Percentiles rank a stretch among this genome's conserved stretches.
phyloP scores from a whole-genome alignment of 2,797 vertebrate genomes.

The Cygnus olor region DNA sequence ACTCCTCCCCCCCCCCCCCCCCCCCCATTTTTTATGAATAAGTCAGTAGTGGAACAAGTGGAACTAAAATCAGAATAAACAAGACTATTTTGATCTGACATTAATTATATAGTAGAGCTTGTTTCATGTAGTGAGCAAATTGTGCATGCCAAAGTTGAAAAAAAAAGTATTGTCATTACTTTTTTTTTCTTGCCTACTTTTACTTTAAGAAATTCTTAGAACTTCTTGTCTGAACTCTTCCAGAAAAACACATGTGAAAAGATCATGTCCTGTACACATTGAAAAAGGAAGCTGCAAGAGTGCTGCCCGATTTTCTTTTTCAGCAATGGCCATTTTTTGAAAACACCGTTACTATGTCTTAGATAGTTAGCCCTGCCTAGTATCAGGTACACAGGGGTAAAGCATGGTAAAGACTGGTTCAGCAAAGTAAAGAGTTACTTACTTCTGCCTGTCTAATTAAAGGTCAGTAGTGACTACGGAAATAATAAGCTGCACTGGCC shows the following conservation, averaged over 20 bases:
- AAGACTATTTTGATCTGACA: slow-evolving; percentile 58
- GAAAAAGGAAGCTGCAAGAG: slow-evolving; percentile 12
- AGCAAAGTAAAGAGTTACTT: background rate
- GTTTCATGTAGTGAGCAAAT: slow-evolving; percentile 53
- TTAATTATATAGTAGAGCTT: slow-evolving; percentile 60
- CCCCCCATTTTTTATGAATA: background rate
- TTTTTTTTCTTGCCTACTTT: slow-evolving; percentile 17
- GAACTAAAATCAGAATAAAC: slow-evolving; percentile 67
- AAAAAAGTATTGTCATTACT: slow-evolving; percentile 41
- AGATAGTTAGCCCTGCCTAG: background rate
- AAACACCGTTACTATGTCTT: background rate
- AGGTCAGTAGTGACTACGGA: background rate
- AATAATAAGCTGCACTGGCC: background rate
- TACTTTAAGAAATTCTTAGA: slow-evolving; percentile 9
- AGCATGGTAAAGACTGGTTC: background rate
- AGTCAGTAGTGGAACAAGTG: slow-evolving; percentile 35
- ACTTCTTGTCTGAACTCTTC: background rate
- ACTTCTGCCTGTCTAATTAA: background rate
- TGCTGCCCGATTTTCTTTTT: background rate
- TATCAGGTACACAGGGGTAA: background rate
- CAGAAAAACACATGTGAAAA: background rate
- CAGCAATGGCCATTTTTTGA: background rate
- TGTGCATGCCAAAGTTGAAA: slow-evolving; percentile 25
- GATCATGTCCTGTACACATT: background rate
- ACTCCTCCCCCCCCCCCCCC: background rate